These are phyloP conservation scores for Drosophila tsacasi DNA, from an alignment of 1,140 invertebrate genomes.

Conservation along the genomic window DNA sequence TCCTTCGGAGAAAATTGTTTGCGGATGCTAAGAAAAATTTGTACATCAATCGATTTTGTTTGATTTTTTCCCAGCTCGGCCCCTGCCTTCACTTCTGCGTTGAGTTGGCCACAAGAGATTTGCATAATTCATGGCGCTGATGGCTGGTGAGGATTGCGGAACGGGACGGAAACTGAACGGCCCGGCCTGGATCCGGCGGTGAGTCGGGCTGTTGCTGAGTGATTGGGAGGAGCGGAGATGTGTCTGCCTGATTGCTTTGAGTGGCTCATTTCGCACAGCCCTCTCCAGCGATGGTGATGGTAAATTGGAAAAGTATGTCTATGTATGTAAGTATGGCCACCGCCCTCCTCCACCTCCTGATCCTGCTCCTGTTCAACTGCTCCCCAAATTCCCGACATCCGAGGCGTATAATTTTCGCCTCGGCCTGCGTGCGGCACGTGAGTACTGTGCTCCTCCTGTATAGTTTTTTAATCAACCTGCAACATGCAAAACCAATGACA, in stretches of 20 bases:
- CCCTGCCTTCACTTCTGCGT: slow-evolving; percentile 28
- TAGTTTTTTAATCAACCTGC: slow-evolving; percentile 64
- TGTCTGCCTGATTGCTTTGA: slow-evolving; percentile 60
- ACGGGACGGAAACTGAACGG: slow-evolving; percentile 19
- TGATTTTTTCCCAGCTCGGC: slow-evolving; percentile 62
- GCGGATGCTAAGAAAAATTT: slow-evolving; percentile 82
- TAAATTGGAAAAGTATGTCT: slow-evolving; percentile 69
- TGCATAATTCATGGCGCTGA: slow-evolving; percentile 79
- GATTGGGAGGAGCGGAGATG: slow-evolving; percentile 50
- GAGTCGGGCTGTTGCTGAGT: slow-evolving; percentile 43
- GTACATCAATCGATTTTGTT: slow-evolving; percentile 84
- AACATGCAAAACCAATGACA: slow-evolving; percentile 57
- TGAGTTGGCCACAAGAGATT: slow-evolving; percentile 76
- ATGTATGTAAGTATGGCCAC: too few relatives aligned
- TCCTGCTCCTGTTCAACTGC: neutral
- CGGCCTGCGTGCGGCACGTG: slow-evolving; percentile 58
- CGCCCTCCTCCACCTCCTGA: neutral
- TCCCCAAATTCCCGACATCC: neutral
- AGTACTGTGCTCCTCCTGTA: slow-evolving; percentile 25
- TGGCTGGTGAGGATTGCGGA: slow-evolving; percentile 46
- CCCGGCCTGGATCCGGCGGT: slow-evolving; percentile 14
- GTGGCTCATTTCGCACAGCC: slow-evolving; percentile 62
- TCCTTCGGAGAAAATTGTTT: slow-evolving; percentile 64
- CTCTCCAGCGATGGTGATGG: slow-evolving; percentile 15
- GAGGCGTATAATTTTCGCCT: slow-evolving; percentile 31